Evolutionary conservation across 2,113 vertebrate genomes (phyloP), one percentile per base, ranked within the genome.

Genomic region (Apus apus): DNA sequence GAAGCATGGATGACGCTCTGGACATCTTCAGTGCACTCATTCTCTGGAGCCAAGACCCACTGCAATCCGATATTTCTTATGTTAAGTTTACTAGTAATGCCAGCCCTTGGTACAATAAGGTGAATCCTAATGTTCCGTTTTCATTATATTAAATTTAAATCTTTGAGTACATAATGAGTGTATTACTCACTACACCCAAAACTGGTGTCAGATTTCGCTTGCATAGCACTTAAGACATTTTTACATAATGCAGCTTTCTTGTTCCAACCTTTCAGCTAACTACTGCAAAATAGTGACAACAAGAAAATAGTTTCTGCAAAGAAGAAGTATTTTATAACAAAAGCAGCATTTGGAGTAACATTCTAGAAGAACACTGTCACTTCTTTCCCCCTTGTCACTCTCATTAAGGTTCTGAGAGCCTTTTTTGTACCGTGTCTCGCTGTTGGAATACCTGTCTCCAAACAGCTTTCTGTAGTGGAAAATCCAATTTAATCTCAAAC

Each of bases 401-500:
- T 97, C 96, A 97, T 98, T 98, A 98, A 95, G 89, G 62, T 40
- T 96, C 67, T 66, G 75, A 94, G 77, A 92, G 48, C 71, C 64
- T 89, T 96, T 89, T 93, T 87, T 93, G 51, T 95, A 85, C 45
- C 40, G 7, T 92, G 84, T 97, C 97, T 94, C 0, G 0, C 84
- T 90, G 94, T 92, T 93, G 48, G 40, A 97, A 97, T 97, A 97
- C 96, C 85, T 98, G 96, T 95, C 95, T 95, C 93, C 92, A 96
- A 96, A 96, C 84, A 97, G 89, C 83, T 95, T 97, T 97, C 95
- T 97, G 94, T 97, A 93, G 95, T 96, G 95, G 96, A 97, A 98
- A 98, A 98, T 97, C 97, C 95, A 97, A 97, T 98, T 98, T 98
- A 97, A 97, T 97, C 96, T 97, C 94, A 96, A 97, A 95, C 83